Conservation (phyloP, 2,113 vertebrate genomes). For the Chaetura pelagica region DNA sequence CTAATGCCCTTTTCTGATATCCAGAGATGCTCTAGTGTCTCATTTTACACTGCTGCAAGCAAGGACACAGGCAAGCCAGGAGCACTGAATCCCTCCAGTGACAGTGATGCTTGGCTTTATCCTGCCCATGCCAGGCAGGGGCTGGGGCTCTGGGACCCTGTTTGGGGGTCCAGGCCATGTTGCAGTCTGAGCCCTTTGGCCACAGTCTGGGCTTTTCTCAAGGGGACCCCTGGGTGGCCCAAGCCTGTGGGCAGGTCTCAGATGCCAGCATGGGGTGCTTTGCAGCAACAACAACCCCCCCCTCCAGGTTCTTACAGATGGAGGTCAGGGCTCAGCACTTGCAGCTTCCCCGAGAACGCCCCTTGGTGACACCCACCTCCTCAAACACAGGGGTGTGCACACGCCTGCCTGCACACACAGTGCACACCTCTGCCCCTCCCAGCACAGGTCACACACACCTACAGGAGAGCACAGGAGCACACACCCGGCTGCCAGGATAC, state of each 20-base stretch:
- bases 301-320: fast-evolving
- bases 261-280: fast-evolving
- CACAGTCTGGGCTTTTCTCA: not conserved
- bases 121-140: not conserved
- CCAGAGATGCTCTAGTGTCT: not conserved
- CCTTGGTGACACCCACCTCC: fast-evolving
- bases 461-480: not conserved
- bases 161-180: not conserved
- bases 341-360: not conserved
- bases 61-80: not conserved
- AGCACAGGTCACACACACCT: not conserved
- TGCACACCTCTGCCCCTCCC: not conserved
- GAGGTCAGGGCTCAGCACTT: not conserved
- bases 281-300: not conserved
- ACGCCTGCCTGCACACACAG: fast-evolving
- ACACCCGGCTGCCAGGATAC: fast-evolving
- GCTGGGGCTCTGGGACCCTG: no score
- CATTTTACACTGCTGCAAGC: not conserved
- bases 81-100: not conserved
- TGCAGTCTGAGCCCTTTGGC: not conserved
- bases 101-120: not conserved
- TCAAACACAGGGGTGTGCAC: fast-evolving
- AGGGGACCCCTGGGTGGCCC: fast-evolving
- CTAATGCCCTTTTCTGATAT: not conserved
- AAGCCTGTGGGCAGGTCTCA: not conserved